A percentile compares a stretch with the other conserved stretches of the same genome.
phyloP scores from a whole-genome alignment of 2,113 vertebrate genomes.

The Campylorhamphus procurvoides region DNA sequence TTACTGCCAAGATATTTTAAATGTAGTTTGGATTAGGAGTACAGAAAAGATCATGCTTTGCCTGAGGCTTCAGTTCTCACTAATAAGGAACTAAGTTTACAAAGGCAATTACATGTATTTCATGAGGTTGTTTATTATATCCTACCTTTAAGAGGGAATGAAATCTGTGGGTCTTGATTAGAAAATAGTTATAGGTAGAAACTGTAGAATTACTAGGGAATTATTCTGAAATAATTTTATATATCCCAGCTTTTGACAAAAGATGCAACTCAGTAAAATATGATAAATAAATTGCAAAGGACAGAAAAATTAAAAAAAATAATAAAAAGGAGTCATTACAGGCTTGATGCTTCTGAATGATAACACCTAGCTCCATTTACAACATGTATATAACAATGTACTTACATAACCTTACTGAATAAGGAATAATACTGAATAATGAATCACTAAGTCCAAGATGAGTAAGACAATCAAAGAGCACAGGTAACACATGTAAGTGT shows the following conservation, averaged over 20 bases:
- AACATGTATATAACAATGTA: background rate
- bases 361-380: background rate
- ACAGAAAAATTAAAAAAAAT: background rate
- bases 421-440: background rate
- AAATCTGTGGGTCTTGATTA: background rate
- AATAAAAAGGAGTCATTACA: background rate
- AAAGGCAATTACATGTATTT: background rate
- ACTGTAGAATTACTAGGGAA: background rate
- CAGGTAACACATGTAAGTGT: background rate
- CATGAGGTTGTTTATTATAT: background rate
- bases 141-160: background rate
- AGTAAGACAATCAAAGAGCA: background rate
- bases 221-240: background rate
- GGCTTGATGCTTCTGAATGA: background rate
- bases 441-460: fast-evolving
- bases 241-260: background rate
- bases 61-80: background rate
- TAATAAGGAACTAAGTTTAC: background rate
- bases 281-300: background rate
- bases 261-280: background rate
- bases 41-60: background rate
- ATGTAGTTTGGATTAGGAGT: background rate
- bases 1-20: background rate
- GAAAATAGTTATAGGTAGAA: background rate
- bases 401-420: background rate